A percentile compares a stretch with the other conserved stretches of the same genome.
These are phyloP conservation scores for Trichopria drosophilae DNA, from an alignment of 2,888 invertebrate genomes.

Conservation along the genomic window DNA sequence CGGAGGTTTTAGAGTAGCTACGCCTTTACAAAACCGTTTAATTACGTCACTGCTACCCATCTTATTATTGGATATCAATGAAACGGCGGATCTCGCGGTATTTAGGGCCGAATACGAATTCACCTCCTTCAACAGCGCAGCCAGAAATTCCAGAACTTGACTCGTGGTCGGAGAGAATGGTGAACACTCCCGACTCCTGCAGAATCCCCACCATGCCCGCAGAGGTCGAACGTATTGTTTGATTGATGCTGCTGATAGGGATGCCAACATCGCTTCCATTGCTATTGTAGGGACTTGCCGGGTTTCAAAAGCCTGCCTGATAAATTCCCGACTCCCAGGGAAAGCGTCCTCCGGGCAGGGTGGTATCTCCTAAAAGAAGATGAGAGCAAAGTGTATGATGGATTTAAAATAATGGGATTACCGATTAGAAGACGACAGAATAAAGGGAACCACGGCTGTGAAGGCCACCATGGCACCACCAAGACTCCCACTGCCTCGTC, in stretches of 20 bases:
- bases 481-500: slow-evolving; percentile 40
- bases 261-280: slow-evolving; percentile 22
- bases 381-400: slow-evolving; percentile 26
- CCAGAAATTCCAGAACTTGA: slow-evolving; percentile 17
- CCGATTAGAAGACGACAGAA: slow-evolving; percentile 19
- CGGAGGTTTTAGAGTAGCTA: slow-evolving; percentile 29
- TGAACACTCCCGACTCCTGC: slow-evolving; percentile 1
- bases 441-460: slow-evolving; percentile 41
- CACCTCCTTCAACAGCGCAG: neutral
- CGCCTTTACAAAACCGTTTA: slow-evolving; percentile 22
- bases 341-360: slow-evolving; percentile 21
- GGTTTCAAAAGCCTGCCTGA: slow-evolving; percentile 20
- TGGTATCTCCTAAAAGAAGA: slow-evolving; percentile 6
- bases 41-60: slow-evolving; percentile 28
- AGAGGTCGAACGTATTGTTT: slow-evolving; percentile 27
- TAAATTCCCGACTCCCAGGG: slow-evolving; percentile 30
- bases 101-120: slow-evolving; percentile 24
- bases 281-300: slow-evolving; percentile 15
- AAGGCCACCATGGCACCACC: slow-evolving; percentile 39
- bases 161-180: slow-evolving; percentile 13
- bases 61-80: slow-evolving; percentile 12
- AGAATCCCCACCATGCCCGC: slow-evolving; percentile 27
- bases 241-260: slow-evolving; percentile 29
- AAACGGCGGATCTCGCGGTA: slow-evolving; percentile 24
- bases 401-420: slow-evolving; percentile 26